A percentile compares a stretch with the other conserved stretches of the same genome.
Evolutionary conservation across 2,113 vertebrate genomes (phyloP).

Genomic region (Ictidomys tridecemlineatus): DNA sequence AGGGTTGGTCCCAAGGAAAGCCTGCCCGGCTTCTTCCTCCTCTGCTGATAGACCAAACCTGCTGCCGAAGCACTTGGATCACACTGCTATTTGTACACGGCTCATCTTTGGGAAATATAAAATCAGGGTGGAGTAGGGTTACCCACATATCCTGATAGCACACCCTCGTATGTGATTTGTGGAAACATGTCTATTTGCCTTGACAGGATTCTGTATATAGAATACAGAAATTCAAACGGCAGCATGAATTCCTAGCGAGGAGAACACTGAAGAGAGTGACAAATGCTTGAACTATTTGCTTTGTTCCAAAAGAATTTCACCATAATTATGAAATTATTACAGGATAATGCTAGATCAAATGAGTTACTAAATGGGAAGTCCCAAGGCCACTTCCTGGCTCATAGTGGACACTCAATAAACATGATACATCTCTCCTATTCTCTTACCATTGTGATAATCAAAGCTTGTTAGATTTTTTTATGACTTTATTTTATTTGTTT

Average conservation of each 20-base stretch:
- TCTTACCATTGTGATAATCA: background rate
- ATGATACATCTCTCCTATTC: background rate
- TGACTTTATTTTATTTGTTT: too few relatives aligned
- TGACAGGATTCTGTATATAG: background rate
- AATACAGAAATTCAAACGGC: background rate
- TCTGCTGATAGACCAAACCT: background rate
- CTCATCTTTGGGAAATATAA: slow-evolving; percentile 1
- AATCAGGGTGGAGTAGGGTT: background rate
- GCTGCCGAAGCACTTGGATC: background rate
- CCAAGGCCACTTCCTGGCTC: background rate
- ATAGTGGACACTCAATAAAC: background rate
- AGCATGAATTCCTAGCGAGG: background rate
- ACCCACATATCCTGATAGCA: slow-evolving; percentile 4
- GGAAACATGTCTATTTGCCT: background rate
- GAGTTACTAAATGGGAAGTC: background rate
- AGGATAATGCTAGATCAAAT: slow-evolving; percentile 33
- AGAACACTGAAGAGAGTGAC: background rate
- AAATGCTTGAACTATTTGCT: background rate
- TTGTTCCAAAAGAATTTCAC: background rate
- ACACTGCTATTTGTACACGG: background rate
- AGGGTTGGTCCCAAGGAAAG: background rate
- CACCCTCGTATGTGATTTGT: background rate
- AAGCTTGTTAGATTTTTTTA: background rate
- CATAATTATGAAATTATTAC: slow-evolving; percentile 6
- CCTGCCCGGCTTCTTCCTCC: background rate